phyloP scores from a whole-genome alignment of 2,888 invertebrate genomes.

The Parapristionchus giblindavisi region DNA sequence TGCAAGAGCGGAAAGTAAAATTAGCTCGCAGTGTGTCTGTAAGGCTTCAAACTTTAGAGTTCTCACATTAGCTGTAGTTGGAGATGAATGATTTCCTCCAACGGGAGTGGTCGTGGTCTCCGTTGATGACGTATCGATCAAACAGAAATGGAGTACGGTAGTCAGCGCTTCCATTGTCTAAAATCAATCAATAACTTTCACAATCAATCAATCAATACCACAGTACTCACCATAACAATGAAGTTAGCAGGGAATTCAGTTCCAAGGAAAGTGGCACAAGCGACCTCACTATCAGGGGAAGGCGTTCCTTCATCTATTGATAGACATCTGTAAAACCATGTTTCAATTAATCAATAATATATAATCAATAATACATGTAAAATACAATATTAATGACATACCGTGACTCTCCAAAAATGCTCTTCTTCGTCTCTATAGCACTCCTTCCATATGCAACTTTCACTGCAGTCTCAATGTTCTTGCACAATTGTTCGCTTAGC shows the following conservation, averaged over 20 bases:
- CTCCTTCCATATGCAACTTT: conserved; percentile 35
- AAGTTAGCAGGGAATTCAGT: conserved; percentile 62
- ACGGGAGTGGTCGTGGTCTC: neutral
- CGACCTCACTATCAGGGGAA: conserved; percentile 32
- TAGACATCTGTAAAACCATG: neutral
- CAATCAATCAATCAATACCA: neutral
- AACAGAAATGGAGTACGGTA: conserved; percentile 67
- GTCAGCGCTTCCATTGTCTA: conserved; percentile 64
- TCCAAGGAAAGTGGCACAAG: conserved; percentile 27
- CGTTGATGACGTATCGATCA: conserved; percentile 51
- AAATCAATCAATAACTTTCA: conserved; percentile 8
- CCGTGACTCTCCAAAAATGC: too few relatives aligned
- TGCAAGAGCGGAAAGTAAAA: too few relatives aligned
- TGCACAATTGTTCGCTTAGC: conserved; percentile 82
- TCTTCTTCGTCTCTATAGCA: conserved; percentile 6
- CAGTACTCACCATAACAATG: conserved; percentile 48
- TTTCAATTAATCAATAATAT: neutral
- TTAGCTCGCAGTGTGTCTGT: conserved; percentile 17
- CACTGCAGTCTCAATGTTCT: conserved; percentile 78
- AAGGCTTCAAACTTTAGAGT: neutral
- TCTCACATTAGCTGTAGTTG: neutral
- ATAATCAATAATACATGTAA: neutral
- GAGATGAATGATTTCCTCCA: neutral
- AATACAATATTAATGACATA: too few relatives aligned
- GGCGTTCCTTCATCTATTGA: conserved; percentile 31